Percentiles rank a stretch among this genome's conserved stretches.
Evolutionary conservation across 2,113 vertebrate species (phyloP).

Genomic region (Crotalus horridus): DNA sequence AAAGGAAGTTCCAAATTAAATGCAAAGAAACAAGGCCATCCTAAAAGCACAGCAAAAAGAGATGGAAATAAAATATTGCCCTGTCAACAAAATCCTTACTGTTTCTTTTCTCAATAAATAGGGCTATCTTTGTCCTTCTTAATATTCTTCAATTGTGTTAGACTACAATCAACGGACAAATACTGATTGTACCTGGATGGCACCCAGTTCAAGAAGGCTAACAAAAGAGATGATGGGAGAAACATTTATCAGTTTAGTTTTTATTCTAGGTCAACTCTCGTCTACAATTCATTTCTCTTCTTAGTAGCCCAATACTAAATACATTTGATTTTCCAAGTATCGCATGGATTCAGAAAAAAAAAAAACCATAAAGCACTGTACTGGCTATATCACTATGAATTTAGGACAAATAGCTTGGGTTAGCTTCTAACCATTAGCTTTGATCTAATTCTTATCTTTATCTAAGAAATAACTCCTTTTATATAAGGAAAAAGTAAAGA

Average conservation of each 20-base stretch:
- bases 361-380: not conserved
- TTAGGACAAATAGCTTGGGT: not conserved
- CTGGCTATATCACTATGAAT: not conserved
- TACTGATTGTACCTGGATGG: not conserved
- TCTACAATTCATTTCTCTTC: not conserved
- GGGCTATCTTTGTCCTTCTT: not conserved
- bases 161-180: not conserved
- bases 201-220: not conserved
- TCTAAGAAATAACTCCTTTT: not conserved
- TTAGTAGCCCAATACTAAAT: not conserved
- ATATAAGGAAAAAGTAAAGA: not conserved
- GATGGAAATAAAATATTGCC: fast-evolving
- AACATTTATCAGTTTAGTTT: not conserved
- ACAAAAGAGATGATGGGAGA: not conserved
- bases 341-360: not conserved
- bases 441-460: not conserved
- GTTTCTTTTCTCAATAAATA: not conserved
- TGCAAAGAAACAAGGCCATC: fast-evolving
- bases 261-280: not conserved
- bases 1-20: not conserved
- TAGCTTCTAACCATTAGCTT: not conserved
- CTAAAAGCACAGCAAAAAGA: constrained; percentile 1
- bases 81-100: not conserved
- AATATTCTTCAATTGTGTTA: not conserved
- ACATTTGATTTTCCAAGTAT: not conserved